phyloP scores from a whole-genome alignment of 2,797 vertebrate genomes.

The Spheniscus humboldti region DNA sequence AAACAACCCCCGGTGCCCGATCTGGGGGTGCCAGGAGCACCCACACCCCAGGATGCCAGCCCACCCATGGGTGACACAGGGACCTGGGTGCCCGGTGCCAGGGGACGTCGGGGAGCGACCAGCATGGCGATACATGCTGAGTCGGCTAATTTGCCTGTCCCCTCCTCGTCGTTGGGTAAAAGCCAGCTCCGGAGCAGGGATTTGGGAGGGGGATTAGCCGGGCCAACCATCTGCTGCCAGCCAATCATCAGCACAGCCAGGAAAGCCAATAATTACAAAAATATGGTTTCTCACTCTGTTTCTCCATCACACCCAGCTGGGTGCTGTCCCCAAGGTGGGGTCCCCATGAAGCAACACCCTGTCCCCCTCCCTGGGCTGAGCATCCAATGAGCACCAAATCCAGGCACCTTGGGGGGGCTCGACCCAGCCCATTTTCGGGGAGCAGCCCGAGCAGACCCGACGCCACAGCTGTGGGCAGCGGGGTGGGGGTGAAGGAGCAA shows the following conservation, averaged over 20 bases:
- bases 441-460: fast-evolving
- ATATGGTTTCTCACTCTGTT: conserved; percentile 36
- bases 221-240: conserved; percentile 81
- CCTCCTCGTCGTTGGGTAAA: neutral
- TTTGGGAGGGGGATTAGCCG: conserved; percentile 79
- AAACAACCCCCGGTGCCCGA: fast-evolving
- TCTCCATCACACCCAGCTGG: neutral
- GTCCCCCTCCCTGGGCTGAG: fast-evolving
- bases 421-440: fast-evolving
- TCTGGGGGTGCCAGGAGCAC: fast-evolving
- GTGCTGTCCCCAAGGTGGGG: neutral
- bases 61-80: fast-evolving
- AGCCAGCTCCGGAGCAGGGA: conserved; percentile 59
- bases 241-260: conserved; percentile 73
- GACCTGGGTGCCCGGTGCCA: fast-evolving
- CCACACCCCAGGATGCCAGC: fast-evolving
- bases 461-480: fast-evolving
- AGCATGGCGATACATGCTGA: neutral
- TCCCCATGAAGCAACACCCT: fast-evolving
- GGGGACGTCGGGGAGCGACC: fast-evolving
- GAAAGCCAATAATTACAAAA: conserved; percentile 79
- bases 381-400: neutral
- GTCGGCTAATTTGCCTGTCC: conserved; percentile 27
- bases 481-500: conserved; percentile 13
- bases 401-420: fast-evolving